Conservation (phyloP, 2,113 vertebrate species). For the Saguinus imperator region DNA sequence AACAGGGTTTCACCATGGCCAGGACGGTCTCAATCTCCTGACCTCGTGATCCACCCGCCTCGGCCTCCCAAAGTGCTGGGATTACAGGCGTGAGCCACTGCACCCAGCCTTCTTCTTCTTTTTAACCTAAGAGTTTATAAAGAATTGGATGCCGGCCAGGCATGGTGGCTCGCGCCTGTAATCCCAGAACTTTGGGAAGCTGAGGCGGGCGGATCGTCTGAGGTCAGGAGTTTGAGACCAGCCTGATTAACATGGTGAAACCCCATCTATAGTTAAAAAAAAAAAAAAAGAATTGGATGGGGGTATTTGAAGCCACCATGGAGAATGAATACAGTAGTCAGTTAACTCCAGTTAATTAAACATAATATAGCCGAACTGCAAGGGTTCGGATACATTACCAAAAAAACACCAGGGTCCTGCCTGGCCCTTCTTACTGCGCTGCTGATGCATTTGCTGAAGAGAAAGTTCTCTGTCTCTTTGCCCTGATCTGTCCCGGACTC, state of each 20-base stretch:
- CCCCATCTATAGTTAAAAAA: no score
- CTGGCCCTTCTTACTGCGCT: rapidly evolving
- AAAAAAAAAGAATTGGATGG: background rate
- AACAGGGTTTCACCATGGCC: no score
- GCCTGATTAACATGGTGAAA: no score
- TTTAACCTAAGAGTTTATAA: background rate
- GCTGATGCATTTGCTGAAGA: rapidly evolving
- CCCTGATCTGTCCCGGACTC: background rate
- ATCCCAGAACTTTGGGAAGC: no score
- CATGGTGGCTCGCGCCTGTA: no score
- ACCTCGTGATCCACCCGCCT: no score
- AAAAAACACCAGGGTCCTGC: background rate
- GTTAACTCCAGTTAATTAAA: background rate
- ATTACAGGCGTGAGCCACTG: no score
- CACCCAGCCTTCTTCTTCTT: no score
- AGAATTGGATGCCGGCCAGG: background rate
- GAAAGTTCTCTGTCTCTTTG: background rate
- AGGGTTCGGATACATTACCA: rapidly evolving
- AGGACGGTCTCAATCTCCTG: no score
- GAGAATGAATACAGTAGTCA: background rate
- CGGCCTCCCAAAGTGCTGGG: no score
- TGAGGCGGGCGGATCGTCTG: no score
- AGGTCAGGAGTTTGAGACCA: no score
- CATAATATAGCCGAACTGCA: background rate
- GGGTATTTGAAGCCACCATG: background rate